Base-by-base conservation (phyloP, 2,888 invertebrate genomes). In the Myopa testacea region DNA sequence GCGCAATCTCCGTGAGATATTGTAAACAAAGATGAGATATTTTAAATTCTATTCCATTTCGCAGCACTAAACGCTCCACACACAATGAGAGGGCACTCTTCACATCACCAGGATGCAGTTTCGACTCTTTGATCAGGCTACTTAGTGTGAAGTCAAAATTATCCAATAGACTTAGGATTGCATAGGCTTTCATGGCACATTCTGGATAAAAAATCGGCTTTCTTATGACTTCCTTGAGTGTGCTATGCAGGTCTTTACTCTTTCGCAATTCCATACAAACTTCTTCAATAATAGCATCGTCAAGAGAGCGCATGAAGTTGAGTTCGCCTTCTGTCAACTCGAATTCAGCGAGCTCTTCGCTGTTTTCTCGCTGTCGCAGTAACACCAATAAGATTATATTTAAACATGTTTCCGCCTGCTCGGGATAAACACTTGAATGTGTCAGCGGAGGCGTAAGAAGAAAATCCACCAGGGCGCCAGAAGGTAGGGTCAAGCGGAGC, bases 1-100 rank as follows among this genome's bases (percentile, higher is more conserved):
- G 81, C 1, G 84, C 80, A 38, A 86, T 84, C 12, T 82, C 80
- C 34, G 84, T 79, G 3, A 84, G 78, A 79, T 87, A 87, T 26
- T 83, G 82, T 55, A 88, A 77, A 4, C 86, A 79, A 3, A 81
- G 60, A 60, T 82, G 76, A 37, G 85, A 87, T 14, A 81, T 78
- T 4, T 81, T 71, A 16, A 80, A 81, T 16, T 84, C 82, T 4
- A 83, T 75, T 0, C 78, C 81, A 3, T 79, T 75, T 45, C 79
- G 70, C 55, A 82, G 75, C 26, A 86, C 81, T 45, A 82, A 67
- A 4, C 87, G 83, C 75, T 85, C 84, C 55, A 88, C 80, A 77
- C 86, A 85, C 68, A 88, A 76, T 45, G 84, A 82, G 55, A 87
- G 38, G 0, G 88, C 84, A 10, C 86, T 85, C 75, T 87, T 87